Evolutionary conservation across 2,113 vertebrate genomes (phyloP), one percentile per base, ranked within the genome.

Genomic region (Amphiprion ocellaris): DNA sequence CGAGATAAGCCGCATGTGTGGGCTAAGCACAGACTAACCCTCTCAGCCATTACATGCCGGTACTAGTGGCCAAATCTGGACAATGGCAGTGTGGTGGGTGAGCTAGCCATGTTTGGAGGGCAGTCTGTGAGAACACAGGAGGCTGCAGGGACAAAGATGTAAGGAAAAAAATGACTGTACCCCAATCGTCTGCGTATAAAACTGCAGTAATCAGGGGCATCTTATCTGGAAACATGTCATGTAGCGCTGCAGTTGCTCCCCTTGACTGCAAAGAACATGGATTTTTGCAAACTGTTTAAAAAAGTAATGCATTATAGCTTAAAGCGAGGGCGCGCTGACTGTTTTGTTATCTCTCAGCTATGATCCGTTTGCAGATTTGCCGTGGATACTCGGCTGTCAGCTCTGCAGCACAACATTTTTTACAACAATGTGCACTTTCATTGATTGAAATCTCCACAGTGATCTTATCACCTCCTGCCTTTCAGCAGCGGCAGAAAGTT

Each of bases 1-100:
- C 14, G 11, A 86, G 89, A 87, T 90, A 90, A 91, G 90, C 81
- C 69, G 54, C 44, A 71, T 61, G 85, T 64, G 78, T 74, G 81
- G 86, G 88, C 74, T 78, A 53, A 84, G 75, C 65, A 0, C 74
- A 46, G 77, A 53, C 65, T 77, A 84, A 82, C 79, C 74, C 84
- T 62, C 79, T 89, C 77, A 74, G 74, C 74, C 82, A 28, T 77
- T 81, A 69, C 79, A 80, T 33, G 68, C 80, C 9, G 21, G 1
- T 58, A 74, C 80, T 41, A 11, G 39, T 24, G 75, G 85, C 79
- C 77, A 88, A 81, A 78, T 65, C 66, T 70, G 74, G 87, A 87
- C 82, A 75, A 84, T 82, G 72, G 28, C 4, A 9, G 62, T 16
- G 59, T 47, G 69, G 67, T 73, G 74, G 83, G 64, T n/a, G 47